Base-by-base conservation (phyloP, 2,113 vertebrate species). In the Oreochromis niloticus region DNA sequence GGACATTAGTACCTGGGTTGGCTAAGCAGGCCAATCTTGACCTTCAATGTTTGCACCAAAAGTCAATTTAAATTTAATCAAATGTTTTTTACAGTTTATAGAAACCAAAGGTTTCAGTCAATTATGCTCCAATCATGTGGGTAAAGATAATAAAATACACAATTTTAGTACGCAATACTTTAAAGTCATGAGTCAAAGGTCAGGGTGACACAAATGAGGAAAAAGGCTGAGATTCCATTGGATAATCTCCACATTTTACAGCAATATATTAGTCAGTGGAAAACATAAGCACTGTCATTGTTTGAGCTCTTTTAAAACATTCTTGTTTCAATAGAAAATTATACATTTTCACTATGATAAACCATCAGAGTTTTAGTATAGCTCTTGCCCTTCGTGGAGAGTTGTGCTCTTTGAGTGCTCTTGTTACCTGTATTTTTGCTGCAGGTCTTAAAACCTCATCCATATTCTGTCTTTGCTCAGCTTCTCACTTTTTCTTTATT, bases 381-480 rank as follows among this genome's bases (percentile, higher is more conserved):
- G 61, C 61, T 68, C 34, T 68, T 68, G 34, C 34, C 34, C 19
- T 66, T 66, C 19, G n/a, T 66, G 61, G 0, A 66, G 34, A 66
- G 61, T 66, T 36, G 17, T 66, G 61, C 61, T 36, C 32, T 63
- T 36, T 66, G 61, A 66, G 17, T 66, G 3, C 34, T 39, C 61
- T 22, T 66, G 0, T 61, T 80, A 30, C 7, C 14, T 9, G 9
- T 22, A 55, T 54, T 85, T 46, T 14, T 46, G 16, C 19, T 59
- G 39, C 17, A 34, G 4, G 22, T 32, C 10, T 55, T 17, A 61
- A 57, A 56, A n/a, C 8, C 46, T 7, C 7, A 24, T 9, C 34
- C n/a, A 83, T 54, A 30, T 55, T 8, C 16, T 36, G 5, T 27
- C 34, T 89, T 9, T 85, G 24, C 66, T 79, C 17, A 41, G 36